Evolutionary conservation across 2,113 vertebrate genomes (phyloP).

Genomic region (Ariopsis seemanni): DNA sequence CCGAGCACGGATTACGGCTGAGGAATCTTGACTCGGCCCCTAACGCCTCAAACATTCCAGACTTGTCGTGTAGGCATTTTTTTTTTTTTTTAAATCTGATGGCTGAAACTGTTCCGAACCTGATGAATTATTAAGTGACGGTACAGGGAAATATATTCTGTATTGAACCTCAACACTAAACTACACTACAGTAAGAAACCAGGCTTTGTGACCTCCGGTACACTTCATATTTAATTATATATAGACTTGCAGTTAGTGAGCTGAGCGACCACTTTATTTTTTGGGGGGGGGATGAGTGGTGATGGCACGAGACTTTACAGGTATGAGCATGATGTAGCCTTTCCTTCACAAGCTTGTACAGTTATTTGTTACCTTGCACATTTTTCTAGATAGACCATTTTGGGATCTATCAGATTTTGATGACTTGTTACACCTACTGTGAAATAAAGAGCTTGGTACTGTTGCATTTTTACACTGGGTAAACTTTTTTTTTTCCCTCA

Average conservation of each 20-base stretch:
- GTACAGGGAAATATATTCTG: not conserved
- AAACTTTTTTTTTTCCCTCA: not conserved
- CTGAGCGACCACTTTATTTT: not conserved
- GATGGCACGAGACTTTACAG: not conserved
- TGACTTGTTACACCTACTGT: constrained; percentile 30
- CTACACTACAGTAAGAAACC: not conserved
- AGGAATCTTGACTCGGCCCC: constrained; percentile 47
- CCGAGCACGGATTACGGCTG: constrained; percentile 70
- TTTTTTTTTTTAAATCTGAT: not conserved
- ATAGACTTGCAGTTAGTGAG: not conserved
- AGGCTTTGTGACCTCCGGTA: not conserved
- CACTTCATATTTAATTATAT: too few species aligned
- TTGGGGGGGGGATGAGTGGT: not conserved
- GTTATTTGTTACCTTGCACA: constrained; percentile 51
- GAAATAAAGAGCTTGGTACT: constrained; percentile 15
- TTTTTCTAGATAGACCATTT: constrained; percentile 46
- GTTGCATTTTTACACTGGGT: not conserved
- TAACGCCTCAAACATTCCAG: constrained; percentile 64
- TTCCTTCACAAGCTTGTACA: constrained; percentile 15
- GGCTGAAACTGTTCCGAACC: constrained; percentile 21
- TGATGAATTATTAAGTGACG: not conserved
- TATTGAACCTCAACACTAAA: not conserved
- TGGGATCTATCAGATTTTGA: constrained; percentile 8
- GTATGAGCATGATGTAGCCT: not conserved
- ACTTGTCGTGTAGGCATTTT: constrained; percentile 56